A percentile compares a stretch with the other conserved stretches of the same genome.
These are phyloP conservation scores for Horisme vitalbata DNA, from an alignment of 2,888 invertebrate genomes.

Conservation along the genomic window DNA sequence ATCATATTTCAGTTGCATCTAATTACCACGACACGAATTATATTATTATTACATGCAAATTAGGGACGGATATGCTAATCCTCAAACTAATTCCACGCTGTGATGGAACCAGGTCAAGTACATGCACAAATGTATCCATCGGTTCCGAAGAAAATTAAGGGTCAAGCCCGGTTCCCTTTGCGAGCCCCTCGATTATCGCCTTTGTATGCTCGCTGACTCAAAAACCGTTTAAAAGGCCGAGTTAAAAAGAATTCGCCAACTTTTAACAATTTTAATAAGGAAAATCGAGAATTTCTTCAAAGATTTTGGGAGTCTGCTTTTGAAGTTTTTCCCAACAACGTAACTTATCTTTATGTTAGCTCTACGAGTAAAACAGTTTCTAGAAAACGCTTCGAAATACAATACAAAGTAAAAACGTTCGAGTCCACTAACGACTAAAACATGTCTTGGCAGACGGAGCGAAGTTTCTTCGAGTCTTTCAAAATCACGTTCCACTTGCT, in stretches of 20 bases:
- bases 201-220: constrained; percentile 42
- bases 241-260: constrained; percentile 45
- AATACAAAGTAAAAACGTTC: constrained; percentile 11
- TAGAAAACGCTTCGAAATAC: too few species aligned
- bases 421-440: constrained; percentile 25
- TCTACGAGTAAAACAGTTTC: too few species aligned
- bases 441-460: constrained; percentile 28
- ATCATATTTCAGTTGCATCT: constrained; percentile 4
- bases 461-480: constrained; percentile 25
- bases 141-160: constrained; percentile 23
- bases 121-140: constrained; percentile 29
- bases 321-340: too few species aligned
- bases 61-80: constrained; percentile 27
- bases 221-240: constrained; percentile 47
- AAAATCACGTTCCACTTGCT: constrained; percentile 28
- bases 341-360: too few species aligned
- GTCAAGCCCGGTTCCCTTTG: constrained; percentile 38
- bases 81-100: constrained; percentile 25
- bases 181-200: constrained; percentile 44
- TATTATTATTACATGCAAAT: constrained; percentile 25
- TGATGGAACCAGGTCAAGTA: constrained; percentile 28
- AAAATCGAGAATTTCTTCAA: constrained; percentile 24
- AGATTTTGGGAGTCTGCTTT: constrained; percentile 15
- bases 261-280: constrained; percentile 33
- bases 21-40: constrained; percentile 5